Conservation (phyloP, 1,140 invertebrate genomes). For the Lasioglossum albipes region DNA sequence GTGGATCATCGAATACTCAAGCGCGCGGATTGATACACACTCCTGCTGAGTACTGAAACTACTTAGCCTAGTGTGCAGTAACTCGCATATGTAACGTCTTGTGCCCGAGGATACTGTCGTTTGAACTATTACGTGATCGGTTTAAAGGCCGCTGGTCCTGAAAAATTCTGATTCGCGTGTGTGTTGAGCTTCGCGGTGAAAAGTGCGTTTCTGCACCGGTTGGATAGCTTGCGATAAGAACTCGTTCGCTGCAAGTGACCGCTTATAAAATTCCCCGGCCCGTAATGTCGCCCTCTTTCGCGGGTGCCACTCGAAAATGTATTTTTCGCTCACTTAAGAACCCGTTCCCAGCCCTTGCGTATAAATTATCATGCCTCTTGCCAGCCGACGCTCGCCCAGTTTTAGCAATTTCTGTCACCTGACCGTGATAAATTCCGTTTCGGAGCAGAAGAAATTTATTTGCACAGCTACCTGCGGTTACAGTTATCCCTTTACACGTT, state of each 20-base stretch:
- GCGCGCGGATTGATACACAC: neutral
- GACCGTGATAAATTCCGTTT: no score
- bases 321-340: neutral
- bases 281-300: constrained; percentile 8
- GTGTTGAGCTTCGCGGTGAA: neutral
- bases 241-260: constrained; percentile 45
- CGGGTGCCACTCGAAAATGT: constrained; percentile 10
- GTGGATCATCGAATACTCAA: neutral
- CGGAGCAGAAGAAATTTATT: no score
- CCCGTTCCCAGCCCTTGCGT: neutral
- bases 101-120: constrained; percentile 20
- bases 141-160: constrained; percentile 51
- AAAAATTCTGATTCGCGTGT: constrained; percentile 21
- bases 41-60: no score
- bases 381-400: neutral
- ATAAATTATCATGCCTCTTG: neutral
- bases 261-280: constrained; percentile 28
- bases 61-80: no score
- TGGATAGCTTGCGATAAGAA: constrained; percentile 27
- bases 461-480: no score
- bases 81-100: constrained; percentile 4
- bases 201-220: constrained; percentile 34
- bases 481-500: no score
- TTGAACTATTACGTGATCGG: constrained; percentile 52
- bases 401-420: neutral